Conservation (phyloP, 2,888 invertebrate species). For the Dasypogon diadema region DNA sequence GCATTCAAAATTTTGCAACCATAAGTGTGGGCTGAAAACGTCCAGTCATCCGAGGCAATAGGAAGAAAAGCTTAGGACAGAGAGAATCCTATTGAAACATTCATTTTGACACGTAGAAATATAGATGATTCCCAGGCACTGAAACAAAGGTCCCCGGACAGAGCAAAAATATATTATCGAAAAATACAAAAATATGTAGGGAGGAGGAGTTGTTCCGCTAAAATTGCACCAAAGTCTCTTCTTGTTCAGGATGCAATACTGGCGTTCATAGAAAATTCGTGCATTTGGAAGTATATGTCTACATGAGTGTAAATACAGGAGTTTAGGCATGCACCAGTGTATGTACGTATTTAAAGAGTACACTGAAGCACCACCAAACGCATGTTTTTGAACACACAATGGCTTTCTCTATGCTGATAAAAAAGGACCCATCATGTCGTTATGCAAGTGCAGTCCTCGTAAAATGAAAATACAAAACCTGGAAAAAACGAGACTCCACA, state of each 20-base stretch:
- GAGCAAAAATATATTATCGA: constrained; percentile 38
- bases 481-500: constrained; percentile 28
- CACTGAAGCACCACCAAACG: constrained; percentile 30
- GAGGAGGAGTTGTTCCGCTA: constrained; percentile 13
- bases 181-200: constrained; percentile 33
- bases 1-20: background rate
- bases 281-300: constrained; percentile 1
- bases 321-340: background rate
- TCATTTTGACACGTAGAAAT: constrained; percentile 36
- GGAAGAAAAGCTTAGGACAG: constrained; percentile 16
- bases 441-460: constrained; percentile 38
- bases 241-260: constrained; percentile 28
- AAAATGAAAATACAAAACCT: constrained; percentile 49
- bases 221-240: constrained; percentile 31
- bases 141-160: constrained; percentile 31
- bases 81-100: constrained; percentile 31
- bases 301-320: background rate
- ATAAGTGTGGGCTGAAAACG: background rate
- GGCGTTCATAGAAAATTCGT: constrained; percentile 36
- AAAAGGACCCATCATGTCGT: constrained; percentile 24
- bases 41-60: constrained; percentile 1
- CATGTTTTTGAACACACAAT: constrained; percentile 32
- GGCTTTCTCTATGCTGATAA: constrained; percentile 4
- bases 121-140: background rate
- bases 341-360: background rate